Base-by-base conservation (phyloP, 2,888 invertebrate genomes). In the Calameuta pallipes region DNA sequence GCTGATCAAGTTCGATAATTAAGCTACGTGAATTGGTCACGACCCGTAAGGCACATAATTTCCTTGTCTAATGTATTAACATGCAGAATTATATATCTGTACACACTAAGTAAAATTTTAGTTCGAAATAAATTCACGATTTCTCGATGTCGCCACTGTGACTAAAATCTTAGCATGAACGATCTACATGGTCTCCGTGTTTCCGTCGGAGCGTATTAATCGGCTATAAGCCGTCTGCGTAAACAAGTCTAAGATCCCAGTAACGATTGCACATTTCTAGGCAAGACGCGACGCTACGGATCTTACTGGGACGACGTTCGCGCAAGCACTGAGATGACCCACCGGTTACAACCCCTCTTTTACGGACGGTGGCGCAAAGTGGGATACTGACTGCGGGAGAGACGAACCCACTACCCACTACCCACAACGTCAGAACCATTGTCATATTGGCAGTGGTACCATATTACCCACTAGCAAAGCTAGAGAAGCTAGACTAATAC, bases 311-410 rank as follows among this genome's bases (percentile, higher is more conserved):
- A 79, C 85, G 85, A 83, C 84, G 84, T 82, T 86, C 85, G 83
- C 85, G 85, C 86, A 84, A 85, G 82, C 81, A 90, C 90, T 90
- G 88, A 85, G 83, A 81, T 80, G 80, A 83, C 78, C 82, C 83
- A 84, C 82, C 79, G 82, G 82, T 83, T 81, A 81, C 81, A 80
- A 81, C 79, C 80, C 83, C 83, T 31, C 31, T 13, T 56, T 56
- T 56, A 56, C 56, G 56, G 23, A 56, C 56, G 56, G 23, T 56
- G 56, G 56, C 56, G 56, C 23, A 56, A 56, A 56, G 56, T 56
- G 23, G 56, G 56, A 41, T 15, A 41, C 23, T 23, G 6, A 15
- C 15, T 15, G 23, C 56, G 23, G 41, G 23, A 31, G 33, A 3
- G 41, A 56, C 41, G 56, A 56, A 23, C 23, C 9, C 9, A 56